Conservation (phyloP, 2,888 invertebrate genomes). For the Tinea semifulvella region DNA sequence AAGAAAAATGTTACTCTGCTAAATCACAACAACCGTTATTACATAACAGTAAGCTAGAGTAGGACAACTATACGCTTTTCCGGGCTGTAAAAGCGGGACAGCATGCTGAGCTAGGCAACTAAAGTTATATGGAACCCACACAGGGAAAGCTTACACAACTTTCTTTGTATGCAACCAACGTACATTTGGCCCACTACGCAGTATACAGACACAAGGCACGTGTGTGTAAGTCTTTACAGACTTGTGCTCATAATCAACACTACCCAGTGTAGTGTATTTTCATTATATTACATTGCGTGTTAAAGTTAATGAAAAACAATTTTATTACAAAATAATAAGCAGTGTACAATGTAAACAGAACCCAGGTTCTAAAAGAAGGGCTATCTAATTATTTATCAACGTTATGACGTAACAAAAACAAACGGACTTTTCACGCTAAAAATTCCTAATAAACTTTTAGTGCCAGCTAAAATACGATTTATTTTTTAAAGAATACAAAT, state of each 20-base stretch:
- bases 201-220: conserved; percentile 27
- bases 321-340: too few species aligned
- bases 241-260: too few species aligned
- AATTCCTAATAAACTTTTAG: background rate
- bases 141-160: conserved; percentile 60
- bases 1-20: conserved; percentile 59
- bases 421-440: too few species aligned
- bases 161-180: conserved; percentile 36
- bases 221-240: conserved; percentile 52
- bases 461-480: conserved; percentile 25
- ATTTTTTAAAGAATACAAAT: conserved; percentile 31
- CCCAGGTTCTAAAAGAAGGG: too few species aligned
- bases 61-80: conserved; percentile 28
- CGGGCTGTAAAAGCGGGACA: conserved; percentile 14
- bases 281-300: too few species aligned
- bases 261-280: too few species aligned
- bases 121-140: conserved; percentile 47
- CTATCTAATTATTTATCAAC: too few species aligned
- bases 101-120: conserved; percentile 24
- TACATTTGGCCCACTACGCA: conserved; percentile 26
- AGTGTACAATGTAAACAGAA: too few species aligned
- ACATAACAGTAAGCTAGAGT: conserved; percentile 54
- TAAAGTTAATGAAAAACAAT: too few species aligned
- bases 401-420: too few species aligned
- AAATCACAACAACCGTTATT: conserved; percentile 64